Percentiles rank a stretch among this genome's conserved stretches.
Conservation (phyloP, 2,113 vertebrate species). For the Empidonax traillii region DNA sequence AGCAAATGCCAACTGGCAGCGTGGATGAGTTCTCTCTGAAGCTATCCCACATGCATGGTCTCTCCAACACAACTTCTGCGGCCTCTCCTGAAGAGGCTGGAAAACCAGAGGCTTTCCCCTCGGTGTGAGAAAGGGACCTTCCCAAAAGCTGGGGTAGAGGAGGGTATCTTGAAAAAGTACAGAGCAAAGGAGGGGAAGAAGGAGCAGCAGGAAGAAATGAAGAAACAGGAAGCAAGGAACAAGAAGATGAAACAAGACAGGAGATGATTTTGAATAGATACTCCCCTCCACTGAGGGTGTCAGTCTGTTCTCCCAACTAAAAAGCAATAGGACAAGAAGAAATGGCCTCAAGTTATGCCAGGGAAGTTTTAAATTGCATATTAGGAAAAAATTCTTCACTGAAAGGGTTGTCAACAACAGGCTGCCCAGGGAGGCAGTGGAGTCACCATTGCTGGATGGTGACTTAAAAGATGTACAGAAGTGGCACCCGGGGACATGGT, state of each 20-base stretch:
- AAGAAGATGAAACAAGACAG: not conserved
- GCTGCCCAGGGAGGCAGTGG: not conserved
- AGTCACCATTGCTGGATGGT: not conserved
- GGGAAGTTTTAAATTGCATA: not conserved
- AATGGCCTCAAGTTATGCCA: not conserved
- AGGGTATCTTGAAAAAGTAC: not conserved
- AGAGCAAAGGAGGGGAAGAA: not conserved
- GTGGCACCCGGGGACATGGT: not conserved
- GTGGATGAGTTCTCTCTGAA: not conserved
- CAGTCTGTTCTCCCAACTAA: not conserved
- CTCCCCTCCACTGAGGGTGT: not conserved
- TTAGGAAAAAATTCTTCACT: not conserved
- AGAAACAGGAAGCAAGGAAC: not conserved
- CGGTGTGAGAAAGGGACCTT: not conserved
- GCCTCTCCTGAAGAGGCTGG: not conserved
- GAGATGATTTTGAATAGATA: not conserved
- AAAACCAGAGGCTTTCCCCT: not conserved
- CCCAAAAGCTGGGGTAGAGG: not conserved
- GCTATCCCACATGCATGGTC: accelerated
- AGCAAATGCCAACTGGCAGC: not conserved
- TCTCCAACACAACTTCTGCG: not conserved
- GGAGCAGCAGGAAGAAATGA: not conserved
- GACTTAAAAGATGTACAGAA: not conserved
- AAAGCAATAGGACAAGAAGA: not conserved
- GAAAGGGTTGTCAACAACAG: not conserved